Base-by-base conservation (phyloP, 2,113 vertebrate species). In the Chlamydotis undulata region DNA sequence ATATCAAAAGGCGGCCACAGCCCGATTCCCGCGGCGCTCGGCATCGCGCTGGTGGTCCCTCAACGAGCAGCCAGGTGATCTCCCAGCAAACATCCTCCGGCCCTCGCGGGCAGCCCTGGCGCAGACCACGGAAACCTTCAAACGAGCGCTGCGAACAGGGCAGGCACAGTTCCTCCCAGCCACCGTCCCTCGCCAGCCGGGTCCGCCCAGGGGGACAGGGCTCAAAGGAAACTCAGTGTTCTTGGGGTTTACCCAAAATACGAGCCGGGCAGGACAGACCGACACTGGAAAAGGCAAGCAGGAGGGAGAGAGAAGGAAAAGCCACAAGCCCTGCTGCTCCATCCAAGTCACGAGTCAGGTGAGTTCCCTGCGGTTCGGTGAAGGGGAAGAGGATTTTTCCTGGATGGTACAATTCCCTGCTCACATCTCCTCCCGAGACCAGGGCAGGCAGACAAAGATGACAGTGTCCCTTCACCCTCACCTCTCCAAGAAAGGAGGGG, bases 121-220 rank as follows among this genome's bases (percentile, higher is more conserved):
- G 83, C 83, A 85, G 70, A 86, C 97, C 98, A 93, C 97, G 95
- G 93, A 73, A 94, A 69, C 93, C 97, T 98, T 96, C 98, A 98
- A 97, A 97, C 88, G 35, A 71, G 55, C 37, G 19, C 25, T 4
- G 3, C 12, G 96, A 96, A 97, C 96, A 95, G 97, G 43, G 18
- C 26, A 73, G 77, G 41, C 92, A 83, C 68, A 92, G 97, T 90
- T 65, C 78, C 63, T n/a, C 11, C 17, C 85, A 7, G 16, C 90
- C 64, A 39, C 94, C 86, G 0, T 43, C 85, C 67, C 61, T 14
- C 96, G 78, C 68, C 93, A 9, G 70, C 39, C 2, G 7, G 33
- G 80, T 80, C 96, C 80, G 2, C 69, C 93, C 90, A 67, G 15
- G 93, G 94, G 95, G 96, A 96, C 80, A 28, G 43, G 55, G 59